Evolutionary conservation across 2,888 invertebrate species (phyloP).

Genomic region (Lasius fuliginosus): DNA sequence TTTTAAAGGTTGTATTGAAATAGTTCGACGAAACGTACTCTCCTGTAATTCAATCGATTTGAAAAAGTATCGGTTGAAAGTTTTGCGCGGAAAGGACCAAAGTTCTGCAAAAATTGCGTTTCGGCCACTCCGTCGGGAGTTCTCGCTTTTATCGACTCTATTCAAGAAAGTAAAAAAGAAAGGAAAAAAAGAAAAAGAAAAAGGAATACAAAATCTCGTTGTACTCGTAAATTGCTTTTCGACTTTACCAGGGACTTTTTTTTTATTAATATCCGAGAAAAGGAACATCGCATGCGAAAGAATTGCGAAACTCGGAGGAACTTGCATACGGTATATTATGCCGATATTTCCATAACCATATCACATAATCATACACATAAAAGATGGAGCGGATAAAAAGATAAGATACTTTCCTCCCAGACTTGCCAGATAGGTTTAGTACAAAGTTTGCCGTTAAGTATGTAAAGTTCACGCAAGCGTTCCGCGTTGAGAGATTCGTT

Average conservation of each 20-base stretch:
- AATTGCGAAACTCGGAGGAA: slow-evolving; percentile 38
- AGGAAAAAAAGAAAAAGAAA: not conserved
- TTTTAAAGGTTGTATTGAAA: slow-evolving; percentile 52
- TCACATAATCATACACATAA: slow-evolving; percentile 4
- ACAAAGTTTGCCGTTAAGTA: slow-evolving; percentile 21
- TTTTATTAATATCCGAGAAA: slow-evolving; percentile 47
- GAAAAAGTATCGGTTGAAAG: slow-evolving; percentile 50
- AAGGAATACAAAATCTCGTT: slow-evolving; percentile 32
- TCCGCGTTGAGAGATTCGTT: not conserved
- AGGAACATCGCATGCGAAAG: slow-evolving; percentile 23
- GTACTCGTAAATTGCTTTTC: slow-evolving; percentile 52
- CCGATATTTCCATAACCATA: slow-evolving; percentile 17
- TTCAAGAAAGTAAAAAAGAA: slow-evolving; percentile 40
- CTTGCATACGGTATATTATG: slow-evolving; percentile 13
- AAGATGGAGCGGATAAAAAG: slow-evolving; percentile 6
- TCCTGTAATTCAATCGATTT: slow-evolving; percentile 54
- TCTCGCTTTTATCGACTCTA: slow-evolving; percentile 56
- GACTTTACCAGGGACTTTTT: slow-evolving; percentile 29
- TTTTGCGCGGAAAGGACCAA: slow-evolving; percentile 36
- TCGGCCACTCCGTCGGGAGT: slow-evolving; percentile 43
- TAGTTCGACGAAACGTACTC: slow-evolving; percentile 44
- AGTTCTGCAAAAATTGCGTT: slow-evolving; percentile 44
- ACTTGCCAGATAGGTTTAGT: slow-evolving; percentile 29
- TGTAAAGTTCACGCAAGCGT: slow-evolving; percentile 9
- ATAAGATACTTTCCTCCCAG: not conserved